Conservation (phyloP, 2,113 vertebrate species). For the Ceyx cyanopectus region DNA sequence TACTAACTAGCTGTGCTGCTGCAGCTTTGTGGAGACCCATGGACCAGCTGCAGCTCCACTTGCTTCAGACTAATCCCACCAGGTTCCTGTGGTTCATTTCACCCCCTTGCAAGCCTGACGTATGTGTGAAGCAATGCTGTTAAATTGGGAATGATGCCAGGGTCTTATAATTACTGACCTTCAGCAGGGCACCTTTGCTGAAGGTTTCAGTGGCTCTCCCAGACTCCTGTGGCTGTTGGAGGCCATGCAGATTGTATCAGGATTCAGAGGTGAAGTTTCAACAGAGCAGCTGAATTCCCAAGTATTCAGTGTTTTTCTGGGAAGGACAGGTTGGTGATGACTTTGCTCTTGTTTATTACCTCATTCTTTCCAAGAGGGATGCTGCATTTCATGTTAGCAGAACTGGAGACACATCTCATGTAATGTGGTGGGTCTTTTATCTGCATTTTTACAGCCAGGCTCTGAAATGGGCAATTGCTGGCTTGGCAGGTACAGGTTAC, state of each 20-base stretch:
- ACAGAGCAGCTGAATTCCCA: neutral
- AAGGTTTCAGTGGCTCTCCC: neutral
- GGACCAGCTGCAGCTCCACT: neutral
- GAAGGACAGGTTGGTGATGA: neutral
- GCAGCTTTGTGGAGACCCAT: neutral
- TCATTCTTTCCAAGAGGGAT: neutral
- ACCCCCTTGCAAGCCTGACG: neutral
- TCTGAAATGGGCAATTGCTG: neutral
- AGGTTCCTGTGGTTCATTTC: neutral
- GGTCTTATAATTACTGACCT: constrained; percentile 5
- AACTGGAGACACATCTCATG: neutral
- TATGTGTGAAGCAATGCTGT: neutral
- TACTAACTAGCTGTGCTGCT: neutral
- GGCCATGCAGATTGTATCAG: neutral
- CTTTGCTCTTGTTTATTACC: neutral
- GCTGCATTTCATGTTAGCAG: neutral
- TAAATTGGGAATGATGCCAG: neutral
- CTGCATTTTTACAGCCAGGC: neutral
- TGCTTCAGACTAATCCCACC: neutral
- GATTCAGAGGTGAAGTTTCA: neutral
- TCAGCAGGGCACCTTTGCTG: neutral
- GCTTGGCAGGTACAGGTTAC: neutral
- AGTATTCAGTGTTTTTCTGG: neutral
- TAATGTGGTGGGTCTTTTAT: neutral
- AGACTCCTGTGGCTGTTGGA: neutral